Percentiles rank a stretch among this genome's conserved stretches.
Evolutionary conservation across 2,888 invertebrate species (phyloP).

Genomic region (Campoletis raptor): DNA sequence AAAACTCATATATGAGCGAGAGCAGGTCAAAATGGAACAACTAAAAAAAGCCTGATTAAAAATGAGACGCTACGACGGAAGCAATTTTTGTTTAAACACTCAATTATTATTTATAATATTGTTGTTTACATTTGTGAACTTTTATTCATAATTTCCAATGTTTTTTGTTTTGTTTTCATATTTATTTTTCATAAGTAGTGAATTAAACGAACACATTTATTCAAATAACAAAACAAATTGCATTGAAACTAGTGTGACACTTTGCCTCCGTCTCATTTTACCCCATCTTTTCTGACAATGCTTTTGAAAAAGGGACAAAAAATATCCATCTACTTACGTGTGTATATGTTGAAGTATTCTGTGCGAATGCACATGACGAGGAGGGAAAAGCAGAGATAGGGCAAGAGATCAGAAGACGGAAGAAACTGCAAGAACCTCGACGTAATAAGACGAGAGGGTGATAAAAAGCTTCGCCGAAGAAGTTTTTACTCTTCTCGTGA

Average conservation of each 20-base stretch:
- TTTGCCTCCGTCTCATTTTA: not conserved
- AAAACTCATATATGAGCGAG: no score
- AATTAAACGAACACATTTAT: not conserved
- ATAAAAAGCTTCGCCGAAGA: conserved; percentile 60
- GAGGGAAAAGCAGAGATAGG: not conserved
- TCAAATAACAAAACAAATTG: not conserved
- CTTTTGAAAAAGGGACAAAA: not conserved
- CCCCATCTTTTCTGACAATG: not conserved
- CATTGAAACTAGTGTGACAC: not conserved
- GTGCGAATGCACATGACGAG: not conserved
- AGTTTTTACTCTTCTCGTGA: conserved; percentile 31
- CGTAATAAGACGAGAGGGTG: conserved; percentile 61
- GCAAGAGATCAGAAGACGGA: conserved; percentile 24
- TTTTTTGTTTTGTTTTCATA: not conserved
- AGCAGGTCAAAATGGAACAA: no score
- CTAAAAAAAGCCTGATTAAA: no score
- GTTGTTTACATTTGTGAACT: not conserved
- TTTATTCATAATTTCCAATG: no score
- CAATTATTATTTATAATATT: not conserved
- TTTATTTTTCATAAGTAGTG: not conserved
- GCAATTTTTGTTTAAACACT: no score
- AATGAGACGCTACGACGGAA: no score
- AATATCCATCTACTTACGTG: not conserved
- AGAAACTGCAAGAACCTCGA: conserved; percentile 32
- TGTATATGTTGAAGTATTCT: not conserved